A percentile compares a stretch with the other conserved stretches of the same genome.
phyloP scores from a whole-genome alignment of 2,888 invertebrate genomes.

The Anorthoa munda region DNA sequence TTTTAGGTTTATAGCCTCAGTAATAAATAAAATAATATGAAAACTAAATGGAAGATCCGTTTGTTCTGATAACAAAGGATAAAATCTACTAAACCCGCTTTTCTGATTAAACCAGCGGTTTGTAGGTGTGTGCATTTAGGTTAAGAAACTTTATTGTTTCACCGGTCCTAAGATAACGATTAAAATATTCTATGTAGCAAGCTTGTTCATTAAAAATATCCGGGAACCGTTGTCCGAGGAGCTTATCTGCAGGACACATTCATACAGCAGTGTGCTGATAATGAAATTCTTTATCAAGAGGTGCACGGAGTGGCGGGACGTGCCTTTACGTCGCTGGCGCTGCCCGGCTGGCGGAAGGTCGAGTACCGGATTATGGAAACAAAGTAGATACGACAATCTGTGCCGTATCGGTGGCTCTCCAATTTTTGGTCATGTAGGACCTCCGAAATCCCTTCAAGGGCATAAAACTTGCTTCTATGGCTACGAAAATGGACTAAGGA shows the following conservation, averaged over 20 bases:
- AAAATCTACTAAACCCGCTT: conserved; percentile 40
- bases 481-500: conserved; percentile 33
- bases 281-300: conserved; percentile 87
- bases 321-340: conserved; percentile 70
- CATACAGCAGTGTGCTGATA: conserved; percentile 80
- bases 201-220: conserved; percentile 67
- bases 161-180: conserved; percentile 45
- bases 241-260: conserved; percentile 79
- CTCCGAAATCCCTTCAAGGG: conserved; percentile 31
- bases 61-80: conserved; percentile 33
- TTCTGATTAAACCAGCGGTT: conserved; percentile 49
- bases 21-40: conserved; percentile 30
- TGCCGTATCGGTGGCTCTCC: conserved; percentile 39
- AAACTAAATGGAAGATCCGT: conserved; percentile 9
- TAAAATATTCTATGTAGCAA: conserved; percentile 53
- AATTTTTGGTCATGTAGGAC: conserved; percentile 35
- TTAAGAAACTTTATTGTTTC: conserved; percentile 49
- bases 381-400: conserved; percentile 60
- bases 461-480: conserved; percentile 41
- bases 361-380: conserved; percentile 65
- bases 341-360: conserved; percentile 67
- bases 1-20: conserved; percentile 23
- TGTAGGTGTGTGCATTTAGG: conserved; percentile 40
- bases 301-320: conserved; percentile 80
- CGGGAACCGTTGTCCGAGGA: conserved; percentile 63